Evolutionary conservation across 2,888 invertebrate species (phyloP).

Genomic region (Trisateles emortualis): DNA sequence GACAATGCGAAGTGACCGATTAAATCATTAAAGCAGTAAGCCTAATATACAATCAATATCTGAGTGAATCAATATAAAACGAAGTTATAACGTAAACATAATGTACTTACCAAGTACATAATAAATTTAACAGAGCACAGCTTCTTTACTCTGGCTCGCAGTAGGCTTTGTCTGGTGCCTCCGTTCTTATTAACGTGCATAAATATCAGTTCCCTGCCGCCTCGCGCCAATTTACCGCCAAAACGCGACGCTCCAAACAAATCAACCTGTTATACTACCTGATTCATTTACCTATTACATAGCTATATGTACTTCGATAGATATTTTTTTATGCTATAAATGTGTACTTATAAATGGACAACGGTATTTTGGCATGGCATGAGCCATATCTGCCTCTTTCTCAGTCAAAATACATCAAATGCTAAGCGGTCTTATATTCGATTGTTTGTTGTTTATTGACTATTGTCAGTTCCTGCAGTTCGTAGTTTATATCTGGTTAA

Average conservation of each 20-base stretch:
- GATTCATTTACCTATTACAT: conserved; percentile 28
- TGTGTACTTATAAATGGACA: too few species aligned
- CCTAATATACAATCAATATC: too few species aligned
- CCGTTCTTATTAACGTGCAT: conserved; percentile 82
- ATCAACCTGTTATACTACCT: conserved; percentile 61
- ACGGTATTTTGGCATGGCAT: too few species aligned
- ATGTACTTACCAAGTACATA: conserved; percentile 8
- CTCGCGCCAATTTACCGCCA: conserved; percentile 67
- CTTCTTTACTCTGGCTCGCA: conserved; percentile 45
- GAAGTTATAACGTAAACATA: conserved; percentile 14
- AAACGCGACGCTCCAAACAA: conserved; percentile 65
- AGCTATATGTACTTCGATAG: neutral
- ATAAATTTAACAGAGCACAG: conserved; percentile 46
- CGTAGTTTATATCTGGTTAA: too few species aligned
- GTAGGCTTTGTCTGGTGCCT: conserved; percentile 71
- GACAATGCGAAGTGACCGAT: too few species aligned
- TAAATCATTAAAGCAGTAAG: too few species aligned
- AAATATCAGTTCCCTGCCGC: conserved; percentile 74
- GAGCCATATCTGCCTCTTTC: too few species aligned
- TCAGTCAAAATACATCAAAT: too few species aligned
- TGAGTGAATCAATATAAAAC: conserved; percentile 24
- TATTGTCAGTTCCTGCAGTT: too few species aligned
- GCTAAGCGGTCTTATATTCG: too few species aligned
- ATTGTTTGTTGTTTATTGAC: too few species aligned
- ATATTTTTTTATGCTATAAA: too few species aligned